Evolutionary conservation across 1,140 invertebrate genomes (phyloP), one percentile per base, ranked within the genome.

Genomic region (Brachionus calyciflorus): DNA sequence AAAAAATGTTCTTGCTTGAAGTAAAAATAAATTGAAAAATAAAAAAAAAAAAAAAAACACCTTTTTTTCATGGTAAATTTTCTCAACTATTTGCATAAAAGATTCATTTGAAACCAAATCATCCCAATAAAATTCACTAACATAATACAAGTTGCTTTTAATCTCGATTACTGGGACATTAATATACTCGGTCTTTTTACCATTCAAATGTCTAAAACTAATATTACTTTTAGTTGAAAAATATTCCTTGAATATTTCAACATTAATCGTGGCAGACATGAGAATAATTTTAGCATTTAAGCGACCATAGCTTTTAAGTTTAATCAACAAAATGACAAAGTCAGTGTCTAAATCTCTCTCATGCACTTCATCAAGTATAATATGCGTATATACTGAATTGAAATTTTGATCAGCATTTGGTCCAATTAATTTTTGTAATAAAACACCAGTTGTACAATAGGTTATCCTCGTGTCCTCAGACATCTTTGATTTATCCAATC

Each of bases 251-350:
- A 85, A 85, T 77, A 81, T 30, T 26, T 80, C 78, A 1, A 80
- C 81, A 26, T 85, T 81, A 78, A 85, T 80, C 51, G 84, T 85
- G 21, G 84, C 84, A 4, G 84, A 85, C 83, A 84, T 85, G 51
- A 85, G 79, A 3, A 85, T 81, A 78, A 87, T 87, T 83, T 91
- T 93, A 0, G 91, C 90, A 55, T 86, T 84, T 19, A 78, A 65
- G 0, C 82, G 83, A 76, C 80, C 80, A 30, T 82, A 69, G 21
- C 84, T 77, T 24, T 85, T 77, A 76, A 84, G 82, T 49, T 82
- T 80, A 3, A 84, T 81, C 48, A 85, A 78, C 7, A 85, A 78
- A 10, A 85, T 76, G 6, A 78, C 77, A 77, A 85, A 84, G 73
- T 85, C 84, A 6, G 82, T 82, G 14, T 84, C 83, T 69, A 84